These are phyloP conservation scores for Cotesia chilonis DNA, from an alignment of 1,140 invertebrate species.

Conservation along the genomic window DNA sequence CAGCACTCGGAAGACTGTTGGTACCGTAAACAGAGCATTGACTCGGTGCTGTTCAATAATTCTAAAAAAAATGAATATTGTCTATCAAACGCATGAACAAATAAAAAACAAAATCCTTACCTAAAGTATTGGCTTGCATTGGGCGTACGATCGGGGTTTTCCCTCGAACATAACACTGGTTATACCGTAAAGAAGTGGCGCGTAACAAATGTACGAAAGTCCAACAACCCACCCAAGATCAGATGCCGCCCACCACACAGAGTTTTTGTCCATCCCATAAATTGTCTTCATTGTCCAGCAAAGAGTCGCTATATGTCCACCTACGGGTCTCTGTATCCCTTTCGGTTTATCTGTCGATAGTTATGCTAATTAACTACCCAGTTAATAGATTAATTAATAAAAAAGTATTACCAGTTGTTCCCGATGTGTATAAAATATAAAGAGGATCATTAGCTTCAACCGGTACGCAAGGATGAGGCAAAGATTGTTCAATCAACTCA, in stretches of 20 bases:
- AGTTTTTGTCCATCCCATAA: slow-evolving; percentile 82
- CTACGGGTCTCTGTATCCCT: slow-evolving; percentile 85
- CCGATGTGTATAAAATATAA: slow-evolving; percentile 94
- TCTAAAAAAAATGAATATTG: slow-evolving; percentile 63
- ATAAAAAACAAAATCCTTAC: slow-evolving; percentile 55
- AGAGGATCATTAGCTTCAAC: slow-evolving; percentile 89
- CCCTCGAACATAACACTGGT: slow-evolving; percentile 94
- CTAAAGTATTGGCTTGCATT: slow-evolving; percentile 90
- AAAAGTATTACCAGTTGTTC: slow-evolving; percentile 75
- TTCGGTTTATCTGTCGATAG: slow-evolving; percentile 76
- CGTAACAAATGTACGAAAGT: slow-evolving; percentile 94
- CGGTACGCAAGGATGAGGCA: slow-evolving; percentile 81
- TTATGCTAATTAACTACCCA: slow-evolving; percentile 25
- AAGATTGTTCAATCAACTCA: slow-evolving; percentile 71
- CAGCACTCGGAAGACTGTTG: slow-evolving; percentile 88
- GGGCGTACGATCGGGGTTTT: slow-evolving; percentile 92
- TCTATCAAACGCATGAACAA: background rate
- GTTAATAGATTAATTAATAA: slow-evolving; percentile 15
- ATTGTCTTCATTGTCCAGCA: slow-evolving; percentile 85
- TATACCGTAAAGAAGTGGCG: slow-evolving; percentile 80
- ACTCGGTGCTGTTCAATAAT: slow-evolving; percentile 89
- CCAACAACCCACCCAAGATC: slow-evolving; percentile 95
- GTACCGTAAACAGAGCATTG: slow-evolving; percentile 86
- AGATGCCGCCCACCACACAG: slow-evolving; percentile 92
- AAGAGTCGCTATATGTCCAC: slow-evolving; percentile 84